These are phyloP conservation scores for Musca vetustissima DNA, from an alignment of 1,140 invertebrate genomes.

Conservation along the genomic window DNA sequence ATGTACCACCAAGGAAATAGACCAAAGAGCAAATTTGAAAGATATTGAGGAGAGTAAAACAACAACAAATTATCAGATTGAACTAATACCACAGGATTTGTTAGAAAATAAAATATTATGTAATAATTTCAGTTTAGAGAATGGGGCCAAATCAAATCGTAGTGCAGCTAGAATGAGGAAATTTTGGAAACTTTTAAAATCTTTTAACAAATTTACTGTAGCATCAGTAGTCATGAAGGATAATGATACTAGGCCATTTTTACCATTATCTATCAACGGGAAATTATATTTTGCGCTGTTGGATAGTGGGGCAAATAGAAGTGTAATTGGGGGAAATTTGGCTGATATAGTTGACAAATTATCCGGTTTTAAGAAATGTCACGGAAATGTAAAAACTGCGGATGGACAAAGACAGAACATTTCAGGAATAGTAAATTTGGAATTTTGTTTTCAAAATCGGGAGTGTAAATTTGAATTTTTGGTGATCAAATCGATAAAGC, in stretches of 20 bases:
- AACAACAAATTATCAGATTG: too few relatives aligned
- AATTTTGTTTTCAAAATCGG: not conserved
- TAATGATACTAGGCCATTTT: conserved; percentile 6
- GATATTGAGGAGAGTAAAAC: too few relatives aligned
- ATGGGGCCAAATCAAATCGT: not conserved
- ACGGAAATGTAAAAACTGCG: not conserved
- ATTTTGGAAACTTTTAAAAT: not conserved
- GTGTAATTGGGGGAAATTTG: not conserved
- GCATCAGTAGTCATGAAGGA: not conserved
- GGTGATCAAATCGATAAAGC: not conserved
- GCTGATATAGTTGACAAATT: not conserved
- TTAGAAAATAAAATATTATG: too few relatives aligned
- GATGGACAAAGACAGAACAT: conserved; percentile 3
- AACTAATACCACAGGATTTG: too few relatives aligned
- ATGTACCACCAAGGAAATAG: too few relatives aligned
- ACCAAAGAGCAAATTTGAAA: too few relatives aligned
- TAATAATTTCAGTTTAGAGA: too few relatives aligned
- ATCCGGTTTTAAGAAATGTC: not conserved
- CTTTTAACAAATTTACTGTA: not conserved
- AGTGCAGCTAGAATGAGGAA: not conserved
- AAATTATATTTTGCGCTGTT: not conserved
- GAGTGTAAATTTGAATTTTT: not conserved
- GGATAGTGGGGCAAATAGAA: not conserved
- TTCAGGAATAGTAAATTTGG: not conserved
- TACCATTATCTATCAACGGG: not conserved